Percentiles rank a stretch among this genome's conserved stretches.
phyloP scores from a whole-genome alignment of 2,888 invertebrate species.

The Trachelus stipa region DNA sequence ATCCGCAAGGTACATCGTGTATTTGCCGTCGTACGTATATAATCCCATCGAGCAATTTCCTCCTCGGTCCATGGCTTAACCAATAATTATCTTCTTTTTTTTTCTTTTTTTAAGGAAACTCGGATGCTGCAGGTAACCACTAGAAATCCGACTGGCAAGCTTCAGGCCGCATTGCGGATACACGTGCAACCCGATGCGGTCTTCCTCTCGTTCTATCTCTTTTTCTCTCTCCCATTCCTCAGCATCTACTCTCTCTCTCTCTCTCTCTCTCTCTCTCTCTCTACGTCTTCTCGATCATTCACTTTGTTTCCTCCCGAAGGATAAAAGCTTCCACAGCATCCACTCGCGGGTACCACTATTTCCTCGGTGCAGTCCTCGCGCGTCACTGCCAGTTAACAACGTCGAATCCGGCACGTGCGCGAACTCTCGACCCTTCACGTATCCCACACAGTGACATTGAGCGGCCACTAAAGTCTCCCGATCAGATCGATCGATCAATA shows the following conservation, averaged over 20 bases:
- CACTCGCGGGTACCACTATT: not conserved
- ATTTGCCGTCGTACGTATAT: not conserved
- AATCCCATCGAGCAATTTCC: not conserved
- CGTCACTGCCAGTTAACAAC: conserved; percentile 13
- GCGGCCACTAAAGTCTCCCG: not conserved
- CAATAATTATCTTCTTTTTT: conserved; percentile 26
- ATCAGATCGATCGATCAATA: not conserved
- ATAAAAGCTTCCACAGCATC: not conserved
- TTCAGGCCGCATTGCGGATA: conserved; percentile 54
- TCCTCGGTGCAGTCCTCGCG: conserved; percentile 7
- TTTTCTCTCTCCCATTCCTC: conserved; percentile 13
- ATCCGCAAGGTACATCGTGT: not conserved
- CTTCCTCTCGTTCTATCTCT: conserved; percentile 9
- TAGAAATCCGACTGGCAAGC: conserved; percentile 31
- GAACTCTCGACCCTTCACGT: conserved; percentile 26
- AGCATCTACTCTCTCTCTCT: not conserved
- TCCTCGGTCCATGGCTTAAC: not conserved
- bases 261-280: no score
- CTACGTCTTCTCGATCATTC: not conserved
- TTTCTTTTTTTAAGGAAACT: conserved; percentile 1
- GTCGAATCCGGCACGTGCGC: conserved; percentile 24
- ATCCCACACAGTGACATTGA: not conserved
- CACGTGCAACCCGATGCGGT: conserved; percentile 39
- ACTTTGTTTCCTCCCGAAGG: conserved; percentile 4
- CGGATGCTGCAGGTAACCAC: not conserved